These are phyloP conservation scores for Atrichornis clamosus DNA, from an alignment of 2,113 vertebrate species.

Conservation along the genomic window DNA sequence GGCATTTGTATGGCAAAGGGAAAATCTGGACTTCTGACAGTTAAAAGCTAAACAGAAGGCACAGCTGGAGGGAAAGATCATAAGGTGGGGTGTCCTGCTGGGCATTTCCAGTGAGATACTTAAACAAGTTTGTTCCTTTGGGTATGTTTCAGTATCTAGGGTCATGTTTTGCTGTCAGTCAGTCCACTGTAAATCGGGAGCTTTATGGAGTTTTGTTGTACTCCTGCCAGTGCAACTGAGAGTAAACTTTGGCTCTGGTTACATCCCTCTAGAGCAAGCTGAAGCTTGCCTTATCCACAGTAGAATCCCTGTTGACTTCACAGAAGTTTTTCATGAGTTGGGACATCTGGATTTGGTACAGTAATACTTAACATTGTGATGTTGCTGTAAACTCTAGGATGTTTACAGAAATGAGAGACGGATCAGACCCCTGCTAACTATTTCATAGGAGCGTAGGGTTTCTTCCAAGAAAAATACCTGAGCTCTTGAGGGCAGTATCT, in stretches of 20 bases:
- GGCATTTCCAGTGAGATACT: background rate
- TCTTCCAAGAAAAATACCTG: slow-evolving; percentile 50
- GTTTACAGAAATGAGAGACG: slow-evolving; percentile 18
- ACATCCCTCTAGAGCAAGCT: slow-evolving; percentile 3
- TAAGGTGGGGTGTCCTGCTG: background rate
- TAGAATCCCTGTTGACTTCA: slow-evolving; percentile 3
- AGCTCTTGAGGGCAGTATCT: background rate
- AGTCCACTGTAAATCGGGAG: background rate
- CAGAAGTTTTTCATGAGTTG: background rate
- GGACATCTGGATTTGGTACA: slow-evolving; percentile 30
- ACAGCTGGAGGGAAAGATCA: background rate
- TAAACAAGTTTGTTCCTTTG: background rate
- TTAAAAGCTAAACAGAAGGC: background rate
- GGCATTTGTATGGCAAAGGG: background rate
- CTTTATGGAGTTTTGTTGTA: background rate
- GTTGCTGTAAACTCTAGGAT: slow-evolving; percentile 34
- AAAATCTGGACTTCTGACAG: background rate
- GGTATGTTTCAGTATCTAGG: background rate
- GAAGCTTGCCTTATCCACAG: background rate
- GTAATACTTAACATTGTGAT: background rate
- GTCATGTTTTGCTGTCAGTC: background rate
- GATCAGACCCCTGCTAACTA: background rate
- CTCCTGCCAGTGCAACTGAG: background rate
- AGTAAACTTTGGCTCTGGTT: slow-evolving; percentile 12
- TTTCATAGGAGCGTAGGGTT: slow-evolving; percentile 16